These are phyloP conservation scores for Psephotus haematonotus DNA, from an alignment of 2,113 vertebrate species.

Conservation along the genomic window DNA sequence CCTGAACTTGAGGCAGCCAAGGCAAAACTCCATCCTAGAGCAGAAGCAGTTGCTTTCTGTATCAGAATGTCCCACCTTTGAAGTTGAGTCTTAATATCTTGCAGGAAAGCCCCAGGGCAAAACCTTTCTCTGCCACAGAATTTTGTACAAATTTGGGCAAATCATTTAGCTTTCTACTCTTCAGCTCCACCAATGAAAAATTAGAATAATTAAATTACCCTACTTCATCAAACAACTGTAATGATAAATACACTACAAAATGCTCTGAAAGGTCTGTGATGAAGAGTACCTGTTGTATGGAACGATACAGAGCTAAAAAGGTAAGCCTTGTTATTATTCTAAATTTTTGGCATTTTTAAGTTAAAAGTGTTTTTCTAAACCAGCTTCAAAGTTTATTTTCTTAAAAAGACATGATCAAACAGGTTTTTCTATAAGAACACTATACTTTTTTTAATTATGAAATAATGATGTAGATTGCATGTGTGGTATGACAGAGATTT, in stretches of 20 bases:
- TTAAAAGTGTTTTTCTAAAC: neutral
- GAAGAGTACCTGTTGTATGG: neutral
- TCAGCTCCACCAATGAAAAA: neutral
- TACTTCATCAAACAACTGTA: neutral
- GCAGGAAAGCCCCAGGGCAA: slow-evolving; percentile 43
- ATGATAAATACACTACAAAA: neutral
- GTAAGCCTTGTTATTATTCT: neutral
- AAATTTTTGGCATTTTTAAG: neutral
- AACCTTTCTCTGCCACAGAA: neutral
- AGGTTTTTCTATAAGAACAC: neutral
- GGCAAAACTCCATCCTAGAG: neutral
- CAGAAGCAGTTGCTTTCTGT: neutral
- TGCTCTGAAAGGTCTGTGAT: neutral
- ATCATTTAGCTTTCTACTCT: neutral
- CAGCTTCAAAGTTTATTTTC: neutral
- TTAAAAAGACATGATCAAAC: neutral
- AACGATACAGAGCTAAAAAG: neutral
- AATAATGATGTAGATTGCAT: neutral
- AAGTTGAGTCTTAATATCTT: slow-evolving; percentile 23
- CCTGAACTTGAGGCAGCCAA: neutral
- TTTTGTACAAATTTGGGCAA: neutral
- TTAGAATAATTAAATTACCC: neutral
- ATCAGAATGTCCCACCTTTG: slow-evolving; percentile 3
- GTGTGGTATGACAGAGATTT: neutral
- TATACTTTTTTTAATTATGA: neutral